These are phyloP conservation scores for Pseudonaja textilis DNA, from an alignment of 2,113 vertebrate species.

Conservation along the genomic window DNA sequence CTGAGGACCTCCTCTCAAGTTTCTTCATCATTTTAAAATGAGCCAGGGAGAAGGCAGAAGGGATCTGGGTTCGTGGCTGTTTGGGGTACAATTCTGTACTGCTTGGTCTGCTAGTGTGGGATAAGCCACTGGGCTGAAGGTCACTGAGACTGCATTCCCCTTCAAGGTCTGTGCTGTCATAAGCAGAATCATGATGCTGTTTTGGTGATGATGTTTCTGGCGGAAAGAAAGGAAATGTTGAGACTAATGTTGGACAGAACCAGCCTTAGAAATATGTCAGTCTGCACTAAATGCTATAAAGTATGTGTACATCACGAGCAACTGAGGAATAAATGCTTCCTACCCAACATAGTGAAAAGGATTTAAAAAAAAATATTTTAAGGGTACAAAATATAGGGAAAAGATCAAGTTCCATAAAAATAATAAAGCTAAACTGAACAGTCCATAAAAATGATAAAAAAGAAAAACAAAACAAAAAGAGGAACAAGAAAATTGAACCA, in stretches of 20 bases:
- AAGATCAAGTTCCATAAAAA: background rate
- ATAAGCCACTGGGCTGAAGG: slow-evolving; percentile 14
- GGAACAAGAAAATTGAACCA: background rate
- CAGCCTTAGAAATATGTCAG: background rate
- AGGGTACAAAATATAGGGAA: background rate
- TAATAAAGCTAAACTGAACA: background rate
- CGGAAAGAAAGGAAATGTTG: slow-evolving; percentile 37
- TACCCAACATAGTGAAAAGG: background rate
- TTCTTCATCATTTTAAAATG: slow-evolving; percentile 57
- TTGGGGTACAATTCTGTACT: background rate
- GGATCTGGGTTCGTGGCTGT: background rate
- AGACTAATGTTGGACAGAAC: background rate
- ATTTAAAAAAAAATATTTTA: background rate
- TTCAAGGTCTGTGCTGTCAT: slow-evolving; percentile 89
- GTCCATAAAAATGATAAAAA: background rate
- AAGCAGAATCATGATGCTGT: slow-evolving; percentile 89
- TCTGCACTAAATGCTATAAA: background rate
- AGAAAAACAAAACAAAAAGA: background rate
- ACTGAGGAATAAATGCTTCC: background rate
- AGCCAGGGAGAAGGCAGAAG: slow-evolving; percentile 53
- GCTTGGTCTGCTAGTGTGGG: background rate
- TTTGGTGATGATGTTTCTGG: slow-evolving; percentile 74
- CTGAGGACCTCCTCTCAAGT: slow-evolving; percentile 82
- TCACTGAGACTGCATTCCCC: slow-evolving; percentile 63
- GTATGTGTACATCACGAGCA: background rate